Conservation (phyloP, 1,140 invertebrate genomes). For the Sycophila sp. region DNA sequence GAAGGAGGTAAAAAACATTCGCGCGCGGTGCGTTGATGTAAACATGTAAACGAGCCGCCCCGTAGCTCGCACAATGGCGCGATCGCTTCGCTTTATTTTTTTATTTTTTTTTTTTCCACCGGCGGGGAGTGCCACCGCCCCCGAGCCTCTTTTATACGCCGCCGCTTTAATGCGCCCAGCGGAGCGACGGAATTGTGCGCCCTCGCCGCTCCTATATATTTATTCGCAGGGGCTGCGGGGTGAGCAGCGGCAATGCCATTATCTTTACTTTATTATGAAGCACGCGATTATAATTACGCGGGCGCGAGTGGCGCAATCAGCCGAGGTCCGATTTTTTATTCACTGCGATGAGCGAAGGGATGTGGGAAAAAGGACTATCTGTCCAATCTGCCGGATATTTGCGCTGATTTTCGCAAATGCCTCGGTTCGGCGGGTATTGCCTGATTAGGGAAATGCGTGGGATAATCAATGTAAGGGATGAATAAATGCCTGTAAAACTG, state of each 20-base stretch:
- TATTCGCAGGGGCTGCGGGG: neutral
- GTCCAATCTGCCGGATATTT: neutral
- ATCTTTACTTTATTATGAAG: constrained; percentile 26
- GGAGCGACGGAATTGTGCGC: neutral
- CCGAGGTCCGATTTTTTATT: neutral
- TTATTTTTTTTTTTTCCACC: neutral
- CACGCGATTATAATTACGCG: constrained; percentile 26
- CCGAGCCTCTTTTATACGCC: neutral
- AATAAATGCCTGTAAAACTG: no score
- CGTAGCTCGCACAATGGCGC: neutral
- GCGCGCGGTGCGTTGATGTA: no score
- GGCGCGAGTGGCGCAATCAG: constrained; percentile 12
- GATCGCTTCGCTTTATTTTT: neutral
- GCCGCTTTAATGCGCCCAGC: constrained; percentile 1
- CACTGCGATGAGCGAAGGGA: neutral
- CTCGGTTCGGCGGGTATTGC: no score
- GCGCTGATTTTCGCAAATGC: neutral
- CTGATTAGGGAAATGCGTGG: neutral
- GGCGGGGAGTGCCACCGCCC: no score
- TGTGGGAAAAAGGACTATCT: neutral
- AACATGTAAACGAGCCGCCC: neutral
- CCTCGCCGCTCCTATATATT: neutral
- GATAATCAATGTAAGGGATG: no score
- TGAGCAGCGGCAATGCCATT: constrained; percentile 22
- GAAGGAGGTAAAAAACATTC: constrained; percentile 40